Base-by-base conservation (phyloP, 1,140 invertebrate species). In the Druon quercuslanigerum region DNA sequence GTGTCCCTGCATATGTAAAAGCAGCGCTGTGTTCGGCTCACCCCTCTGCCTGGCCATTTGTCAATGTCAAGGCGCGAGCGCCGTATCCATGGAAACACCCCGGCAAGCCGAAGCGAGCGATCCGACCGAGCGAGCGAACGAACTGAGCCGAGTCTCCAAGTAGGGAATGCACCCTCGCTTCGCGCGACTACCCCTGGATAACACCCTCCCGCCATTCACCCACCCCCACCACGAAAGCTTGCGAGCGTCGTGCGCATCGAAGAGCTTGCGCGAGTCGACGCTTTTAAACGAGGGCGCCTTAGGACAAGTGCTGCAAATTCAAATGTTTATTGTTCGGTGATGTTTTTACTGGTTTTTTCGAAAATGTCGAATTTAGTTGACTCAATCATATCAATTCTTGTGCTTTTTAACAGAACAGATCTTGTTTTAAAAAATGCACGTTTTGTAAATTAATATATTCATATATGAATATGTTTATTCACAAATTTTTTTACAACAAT, bases 1-100 rank as follows among this genome's bases (percentile, higher is more conserved):
- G 89, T 91, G 90, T 91, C 90, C 88, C 88, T 91, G 90, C 90
- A 91, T 91, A 91, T 91, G 90, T 91, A 91, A 91, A 91, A 91
- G 90, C 90, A 86, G 84, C 89, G 88, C 86, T 91, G 89, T 90
- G 88, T 88, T 91, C 88, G 87, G 87, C 86, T 91, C 90, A 90
- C 90, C 90, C 84, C 89, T 90, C 90, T 87, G 86, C 89, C 79
- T 87, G 84, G 88, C 89, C 89, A 91, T 91, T 91, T 91, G 89
- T 91, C 90, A 91, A 91, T 91, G 90, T 91, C 90, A 91, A 91
- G 90, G 90, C 90, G 89, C 90, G 89, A 90, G 90, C 90, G 89
- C 90, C 85, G 90, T 91, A 90, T 77, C 85, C 89, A 90, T 91
- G 86, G 90, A 56, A 90, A 91, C 90, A 87, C 90, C 89, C 88